Evolutionary conservation across 2,888 invertebrate species (phyloP).

Genomic region (Rhodophaea formosa): DNA sequence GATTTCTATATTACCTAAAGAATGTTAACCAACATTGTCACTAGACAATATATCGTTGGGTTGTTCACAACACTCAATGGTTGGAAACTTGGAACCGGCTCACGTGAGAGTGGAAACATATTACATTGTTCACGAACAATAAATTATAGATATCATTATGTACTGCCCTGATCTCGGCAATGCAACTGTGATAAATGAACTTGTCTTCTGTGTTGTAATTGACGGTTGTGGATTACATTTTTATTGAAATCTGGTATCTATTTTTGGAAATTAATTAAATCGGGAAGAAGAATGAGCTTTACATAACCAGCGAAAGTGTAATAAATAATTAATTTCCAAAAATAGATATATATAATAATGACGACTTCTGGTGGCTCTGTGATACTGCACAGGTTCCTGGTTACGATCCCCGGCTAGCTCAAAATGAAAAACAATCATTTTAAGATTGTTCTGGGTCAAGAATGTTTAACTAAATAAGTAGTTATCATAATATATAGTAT

Average conservation of each 20-base stretch:
- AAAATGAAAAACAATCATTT: no score
- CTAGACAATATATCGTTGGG: slow-evolving; percentile 32
- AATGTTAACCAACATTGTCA: slow-evolving; percentile 22
- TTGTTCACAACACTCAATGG: slow-evolving; percentile 35
- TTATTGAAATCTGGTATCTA: not conserved
- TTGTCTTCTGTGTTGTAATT: slow-evolving; percentile 16
- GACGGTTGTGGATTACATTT: not conserved
- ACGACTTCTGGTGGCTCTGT: no score
- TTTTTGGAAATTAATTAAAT: not conserved
- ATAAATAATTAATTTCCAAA: not conserved
- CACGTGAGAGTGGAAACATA: slow-evolving; percentile 59
- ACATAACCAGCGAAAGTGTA: not conserved
- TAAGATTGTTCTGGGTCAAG: no score
- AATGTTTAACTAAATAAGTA: no score
- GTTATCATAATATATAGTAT: no score
- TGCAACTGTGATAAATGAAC: slow-evolving; percentile 37
- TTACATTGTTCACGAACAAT: slow-evolving; percentile 62
- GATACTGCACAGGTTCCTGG: no score
- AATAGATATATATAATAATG: no score
- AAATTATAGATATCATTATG: slow-evolving; percentile 57
- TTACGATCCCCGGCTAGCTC: no score
- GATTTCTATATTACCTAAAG: slow-evolving; percentile 19
- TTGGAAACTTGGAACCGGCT: slow-evolving; percentile 28
- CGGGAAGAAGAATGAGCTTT: not conserved
- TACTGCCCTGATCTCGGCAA: slow-evolving; percentile 30